Evolutionary conservation across 2,797 vertebrate genomes (phyloP).

Genomic region (Tragopan temminckii): DNA sequence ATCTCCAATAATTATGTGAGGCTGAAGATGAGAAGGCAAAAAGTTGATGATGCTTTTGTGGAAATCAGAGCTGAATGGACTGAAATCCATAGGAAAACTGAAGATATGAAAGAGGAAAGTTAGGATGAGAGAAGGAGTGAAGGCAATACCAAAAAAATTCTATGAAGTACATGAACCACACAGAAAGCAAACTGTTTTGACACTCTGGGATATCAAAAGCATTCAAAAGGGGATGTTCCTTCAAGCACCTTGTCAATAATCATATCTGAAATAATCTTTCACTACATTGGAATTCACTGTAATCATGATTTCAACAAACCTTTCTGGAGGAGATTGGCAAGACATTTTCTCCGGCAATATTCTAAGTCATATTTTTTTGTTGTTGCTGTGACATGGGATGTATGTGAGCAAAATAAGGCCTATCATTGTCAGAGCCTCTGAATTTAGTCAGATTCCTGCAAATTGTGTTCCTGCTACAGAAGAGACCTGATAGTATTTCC

Average conservation of each 20-base stretch:
- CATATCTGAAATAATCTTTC: neutral
- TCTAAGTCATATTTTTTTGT: neutral
- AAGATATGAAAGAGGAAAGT: neutral
- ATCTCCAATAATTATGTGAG: neutral
- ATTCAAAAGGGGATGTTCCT: neutral
- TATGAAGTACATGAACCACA: neutral
- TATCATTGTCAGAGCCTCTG: neutral
- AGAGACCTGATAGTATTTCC: neutral
- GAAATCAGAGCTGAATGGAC: neutral
- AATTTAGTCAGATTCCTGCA: neutral
- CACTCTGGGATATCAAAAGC: neutral
- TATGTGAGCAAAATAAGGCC: neutral
- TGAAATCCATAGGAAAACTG: neutral
- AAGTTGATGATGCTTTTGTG: neutral
- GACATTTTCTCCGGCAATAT: neutral
- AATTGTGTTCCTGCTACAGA: neutral
- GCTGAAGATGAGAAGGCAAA: neutral
- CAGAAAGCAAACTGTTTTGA: neutral
- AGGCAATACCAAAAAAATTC: neutral
- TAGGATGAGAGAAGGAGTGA: neutral
- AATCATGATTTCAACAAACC: neutral
- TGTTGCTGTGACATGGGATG: neutral
- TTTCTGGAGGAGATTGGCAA: neutral
- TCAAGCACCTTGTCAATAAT: neutral
- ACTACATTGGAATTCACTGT: neutral